phyloP scores from a whole-genome alignment of 2,888 invertebrate genomes.

The Biston stratarius region DNA sequence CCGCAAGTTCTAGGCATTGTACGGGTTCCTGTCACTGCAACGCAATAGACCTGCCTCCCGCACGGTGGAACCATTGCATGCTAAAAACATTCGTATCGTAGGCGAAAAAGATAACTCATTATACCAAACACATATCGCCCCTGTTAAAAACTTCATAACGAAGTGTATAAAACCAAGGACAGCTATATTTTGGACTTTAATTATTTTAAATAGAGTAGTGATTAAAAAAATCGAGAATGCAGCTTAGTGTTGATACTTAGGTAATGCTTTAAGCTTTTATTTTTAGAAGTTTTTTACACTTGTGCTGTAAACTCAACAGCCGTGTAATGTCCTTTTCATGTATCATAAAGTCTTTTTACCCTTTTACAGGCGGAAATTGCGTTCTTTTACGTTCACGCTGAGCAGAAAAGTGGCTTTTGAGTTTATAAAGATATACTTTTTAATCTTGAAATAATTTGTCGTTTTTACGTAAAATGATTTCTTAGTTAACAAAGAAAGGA shows the following conservation, averaged over 20 bases:
- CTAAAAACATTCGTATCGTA: background rate
- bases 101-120: conserved; percentile 12
- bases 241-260: conserved; percentile 22
- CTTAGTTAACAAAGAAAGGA: conserved; percentile 8
- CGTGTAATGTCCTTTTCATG: conserved; percentile 77
- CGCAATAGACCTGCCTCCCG: too few relatives aligned
- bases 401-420: conserved; percentile 72
- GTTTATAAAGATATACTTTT: conserved; percentile 58
- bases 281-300: conserved; percentile 70
- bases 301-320: conserved; percentile 75
- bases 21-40: too few relatives aligned
- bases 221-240: conserved; percentile 12
- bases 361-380: conserved; percentile 70
- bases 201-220: conserved; percentile 21
- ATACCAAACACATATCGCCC: conserved; percentile 16
- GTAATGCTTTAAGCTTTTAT: conserved; percentile 49
- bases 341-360: conserved; percentile 77
- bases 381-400: conserved; percentile 71
- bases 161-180: background rate
- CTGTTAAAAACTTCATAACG: conserved; percentile 8
- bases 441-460: conserved; percentile 32
- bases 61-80: background rate
- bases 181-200: conserved; percentile 26
- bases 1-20: too few relatives aligned
- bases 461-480: conserved; percentile 17